These are phyloP conservation scores for Acheta domesticus DNA, from an alignment of 2,888 invertebrate genomes.

Conservation along the genomic window DNA sequence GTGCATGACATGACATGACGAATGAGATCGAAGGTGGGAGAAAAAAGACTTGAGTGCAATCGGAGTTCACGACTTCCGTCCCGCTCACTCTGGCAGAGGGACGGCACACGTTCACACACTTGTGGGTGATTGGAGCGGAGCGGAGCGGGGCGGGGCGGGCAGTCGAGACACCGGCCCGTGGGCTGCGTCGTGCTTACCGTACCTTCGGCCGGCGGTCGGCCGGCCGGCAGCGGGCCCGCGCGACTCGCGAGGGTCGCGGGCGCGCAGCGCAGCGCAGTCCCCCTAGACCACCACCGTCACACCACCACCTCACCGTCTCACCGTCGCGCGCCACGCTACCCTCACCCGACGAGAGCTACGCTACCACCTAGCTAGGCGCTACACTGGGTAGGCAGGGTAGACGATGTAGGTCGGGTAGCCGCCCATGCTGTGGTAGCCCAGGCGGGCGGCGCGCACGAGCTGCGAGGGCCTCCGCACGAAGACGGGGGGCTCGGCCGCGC, in stretches of 20 bases:
- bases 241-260: not conserved
- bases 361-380: not conserved
- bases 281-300: not conserved
- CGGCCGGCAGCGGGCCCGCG: not conserved
- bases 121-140: not conserved
- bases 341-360: not conserved
- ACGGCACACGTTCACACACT: not conserved
- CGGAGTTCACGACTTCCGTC: not conserved
- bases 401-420: slow-evolving; percentile 18
- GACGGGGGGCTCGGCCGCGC: slow-evolving; percentile 18
- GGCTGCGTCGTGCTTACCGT: not conserved
- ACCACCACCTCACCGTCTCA: not conserved
- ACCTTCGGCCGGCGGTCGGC: not conserved
- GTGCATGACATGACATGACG: slow-evolving; percentile 18
- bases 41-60: not conserved
- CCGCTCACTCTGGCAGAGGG: not conserved
- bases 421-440: not conserved
- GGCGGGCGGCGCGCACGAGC: not conserved
- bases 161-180: not conserved
- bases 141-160: not conserved
- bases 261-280: not conserved
- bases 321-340: not conserved
- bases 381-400: slow-evolving; percentile 3
- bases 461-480: slow-evolving; percentile 1
- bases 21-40: not conserved